Evolutionary conservation across 2,888 invertebrate genomes (phyloP), one percentile per base, ranked within the genome.

Genomic region (Tetragnatha montana): DNA sequence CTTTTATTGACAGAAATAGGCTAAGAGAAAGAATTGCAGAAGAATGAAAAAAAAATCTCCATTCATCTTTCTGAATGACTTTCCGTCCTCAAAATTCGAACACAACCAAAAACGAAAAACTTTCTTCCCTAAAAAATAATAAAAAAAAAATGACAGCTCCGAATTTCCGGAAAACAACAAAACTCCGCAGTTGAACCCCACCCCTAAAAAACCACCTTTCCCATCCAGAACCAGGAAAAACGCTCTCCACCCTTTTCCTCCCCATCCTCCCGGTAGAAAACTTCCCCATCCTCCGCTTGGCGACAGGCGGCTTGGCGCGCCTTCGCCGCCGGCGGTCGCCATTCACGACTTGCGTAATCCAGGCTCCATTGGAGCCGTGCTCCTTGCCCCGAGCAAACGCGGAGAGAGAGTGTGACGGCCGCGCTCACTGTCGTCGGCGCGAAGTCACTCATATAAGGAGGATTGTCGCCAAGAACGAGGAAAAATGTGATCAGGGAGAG

Each of bases 341-440:
- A 22, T 75, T 47, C 35, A 35, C 35, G 35, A 68, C 83, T 83
- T 83, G 83, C 83, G 83, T 75, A 83, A 83, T 83, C 35, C 86
- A 73, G 76, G 70, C 49, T 60, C 73, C 86, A 86, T 51, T 79
- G 86, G 79, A 86, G 79, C 86, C 71, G 71, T 35, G 79, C 60
- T 79, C 79, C 81, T 81, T 19, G 19, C 8, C 12, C 8, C 73
- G 22, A 73, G 71, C 71, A 35, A 80, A 80, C 86, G 86, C 79
- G 79, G 51, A 3, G n/a, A 78, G 51, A 3, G n/a, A 78, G 50
- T 22, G 70, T 60, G 35, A 21, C 68, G 68, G 83, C 19, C 19
- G 10, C 83, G 51, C 8, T 35, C 35, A 50, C 14, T 7, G 68
- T 68, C 71, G 68, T 75, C 83, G 75, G 75, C 50, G 19, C 73